Conservation (phyloP, 1,140 invertebrate species). For the Papilio machaon region DNA sequence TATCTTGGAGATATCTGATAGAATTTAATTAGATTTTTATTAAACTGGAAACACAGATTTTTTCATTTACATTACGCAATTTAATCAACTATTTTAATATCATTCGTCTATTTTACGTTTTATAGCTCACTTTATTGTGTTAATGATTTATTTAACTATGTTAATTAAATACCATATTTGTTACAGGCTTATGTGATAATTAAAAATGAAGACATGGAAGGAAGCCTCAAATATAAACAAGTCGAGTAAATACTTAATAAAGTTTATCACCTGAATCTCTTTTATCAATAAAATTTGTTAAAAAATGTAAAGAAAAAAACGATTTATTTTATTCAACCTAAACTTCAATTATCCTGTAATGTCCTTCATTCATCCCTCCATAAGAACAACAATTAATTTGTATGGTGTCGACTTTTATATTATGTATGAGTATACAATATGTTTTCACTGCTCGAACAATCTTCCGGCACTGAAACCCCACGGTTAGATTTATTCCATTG, state of each 20-base stretch:
- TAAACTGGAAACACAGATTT: neutral
- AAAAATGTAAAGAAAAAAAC: neutral
- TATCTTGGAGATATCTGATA: no score
- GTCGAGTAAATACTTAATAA: neutral
- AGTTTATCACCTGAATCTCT: neutral
- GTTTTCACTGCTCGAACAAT: no score
- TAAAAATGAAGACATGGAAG: neutral
- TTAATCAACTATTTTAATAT: no score
- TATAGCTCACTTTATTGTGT: no score
- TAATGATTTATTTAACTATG: no score
- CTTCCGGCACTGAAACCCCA: no score
- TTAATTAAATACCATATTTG: neutral
- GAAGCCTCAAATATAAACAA: neutral
- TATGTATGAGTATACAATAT: no score
- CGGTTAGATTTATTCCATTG: no score
- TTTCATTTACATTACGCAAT: neutral
- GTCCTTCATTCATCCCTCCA: neutral
- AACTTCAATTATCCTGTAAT: neutral
- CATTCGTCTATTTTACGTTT: no score
- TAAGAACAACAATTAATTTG: neutral
- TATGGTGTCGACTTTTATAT: no score
- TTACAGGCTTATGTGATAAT: neutral
- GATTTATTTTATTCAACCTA: neutral
- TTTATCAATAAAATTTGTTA: neutral
- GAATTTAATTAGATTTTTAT: neutral